Evolutionary conservation across 2,888 invertebrate species (phyloP), one percentile per base, ranked within the genome.

Genomic region (Trachelus tabidus): DNA sequence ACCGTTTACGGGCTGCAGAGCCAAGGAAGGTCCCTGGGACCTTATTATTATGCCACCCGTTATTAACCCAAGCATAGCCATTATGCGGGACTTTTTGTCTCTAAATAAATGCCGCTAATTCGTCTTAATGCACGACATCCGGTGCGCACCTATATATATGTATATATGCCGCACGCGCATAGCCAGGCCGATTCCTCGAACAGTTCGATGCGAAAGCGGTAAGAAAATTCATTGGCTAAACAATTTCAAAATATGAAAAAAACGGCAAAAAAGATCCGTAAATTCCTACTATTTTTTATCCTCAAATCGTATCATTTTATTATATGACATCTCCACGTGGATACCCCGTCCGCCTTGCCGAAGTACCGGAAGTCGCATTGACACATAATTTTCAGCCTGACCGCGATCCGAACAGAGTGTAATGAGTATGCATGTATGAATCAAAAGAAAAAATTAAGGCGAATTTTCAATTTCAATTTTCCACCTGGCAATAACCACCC

Each of bases 31-130:
- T 31, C 12, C 69, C 30, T 30, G 33, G 74, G 75, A 79, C 79
- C 80, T 85, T 83, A 83, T 85, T 83, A 84, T 85, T 84, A 81
- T 81, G 82, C 79, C 83, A 81, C 83, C 83, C 81, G 83, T 86
- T 84, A 82, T 81, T 81, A 81, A 77, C 81, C 73, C 78, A 76
- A 77, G 83, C 76, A 77, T 81, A 79, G 81, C 82, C 83, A 87
- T 88, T 86, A 87, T 87, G 83, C 82, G 77, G 78, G 80, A 83
- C 81, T 85, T 88, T 87, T 88, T 87, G 85, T 84, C 84, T 85
- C 85, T 85, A 87, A 89, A 88, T 87, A 86, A 89, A 86, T 85
- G 88, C 86, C 85, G 85, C 85, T 89, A 88, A 89, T 89, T 89
- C 83, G 82, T 84, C 84, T 86, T 87, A 87, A 89, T 87, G 84